Percentiles rank a stretch among this genome's conserved stretches.
Conservation (phyloP, 2,888 invertebrate species). For the Prosopocoilus inquinatus region DNA sequence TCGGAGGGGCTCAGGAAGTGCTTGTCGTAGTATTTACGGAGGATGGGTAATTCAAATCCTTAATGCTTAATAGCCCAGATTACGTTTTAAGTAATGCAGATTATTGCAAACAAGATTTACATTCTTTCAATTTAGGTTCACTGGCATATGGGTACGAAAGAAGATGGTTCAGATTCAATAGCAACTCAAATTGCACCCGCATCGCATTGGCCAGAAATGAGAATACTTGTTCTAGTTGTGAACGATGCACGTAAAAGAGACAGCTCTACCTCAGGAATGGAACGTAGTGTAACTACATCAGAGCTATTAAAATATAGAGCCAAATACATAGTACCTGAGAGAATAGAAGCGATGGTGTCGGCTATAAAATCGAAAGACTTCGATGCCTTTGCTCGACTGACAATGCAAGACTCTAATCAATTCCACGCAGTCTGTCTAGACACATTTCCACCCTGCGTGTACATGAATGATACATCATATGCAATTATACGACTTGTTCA, state of each 20-base stretch:
- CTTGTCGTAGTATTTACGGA: conserved; percentile 90
- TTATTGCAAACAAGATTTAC: background rate
- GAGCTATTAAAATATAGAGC: conserved; percentile 75
- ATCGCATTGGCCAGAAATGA: conserved; percentile 87
- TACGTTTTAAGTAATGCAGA: background rate
- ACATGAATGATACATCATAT: conserved; percentile 88
- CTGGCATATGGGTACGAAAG: conserved; percentile 74
- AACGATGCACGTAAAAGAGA: conserved; percentile 79
- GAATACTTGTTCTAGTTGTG: conserved; percentile 85
- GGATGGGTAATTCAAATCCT: conserved; percentile 64
- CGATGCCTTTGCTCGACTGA: conserved; percentile 81
- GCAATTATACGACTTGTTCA: conserved; percentile 79
- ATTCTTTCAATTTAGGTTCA: conserved; percentile 57
- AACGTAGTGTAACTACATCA: conserved; percentile 75
- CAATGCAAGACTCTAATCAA: conserved; percentile 97
- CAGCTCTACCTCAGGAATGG: conserved; percentile 90
- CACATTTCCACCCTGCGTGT: conserved; percentile 89
- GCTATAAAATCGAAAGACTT: conserved; percentile 73
- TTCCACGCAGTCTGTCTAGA: conserved; percentile 93
- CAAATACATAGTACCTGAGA: conserved; percentile 68
- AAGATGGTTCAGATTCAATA: conserved; percentile 72
- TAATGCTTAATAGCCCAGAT: background rate
- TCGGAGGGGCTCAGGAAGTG: conserved; percentile 90
- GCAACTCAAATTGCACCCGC: conserved; percentile 72
- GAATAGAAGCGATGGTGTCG: conserved; percentile 59